Conservation (phyloP, 2,797 vertebrate species). For the Tragelaphus oryx region DNA sequence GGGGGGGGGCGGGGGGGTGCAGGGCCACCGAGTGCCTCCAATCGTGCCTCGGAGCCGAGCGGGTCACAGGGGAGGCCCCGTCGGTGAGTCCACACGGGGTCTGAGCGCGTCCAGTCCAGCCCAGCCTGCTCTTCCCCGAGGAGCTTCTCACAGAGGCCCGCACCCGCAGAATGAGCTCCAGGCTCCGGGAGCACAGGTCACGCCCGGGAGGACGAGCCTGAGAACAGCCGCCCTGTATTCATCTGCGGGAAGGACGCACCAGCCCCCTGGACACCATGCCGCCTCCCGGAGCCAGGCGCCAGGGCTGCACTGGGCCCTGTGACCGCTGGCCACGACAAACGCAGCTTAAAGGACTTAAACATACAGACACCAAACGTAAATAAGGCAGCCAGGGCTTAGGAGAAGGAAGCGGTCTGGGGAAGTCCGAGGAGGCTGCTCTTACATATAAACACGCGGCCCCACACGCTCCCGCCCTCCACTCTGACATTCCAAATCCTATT, state of each 20-base stretch:
- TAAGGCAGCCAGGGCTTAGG: slow-evolving; percentile 74
- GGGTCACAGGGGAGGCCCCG: slow-evolving; percentile 60
- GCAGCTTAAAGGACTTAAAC: slow-evolving; percentile 56
- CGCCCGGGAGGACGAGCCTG: neutral
- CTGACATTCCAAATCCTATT: slow-evolving; percentile 84
- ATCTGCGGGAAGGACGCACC: neutral
- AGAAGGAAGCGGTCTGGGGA: slow-evolving; percentile 78
- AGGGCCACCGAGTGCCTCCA: neutral
- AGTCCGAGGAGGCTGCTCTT: slow-evolving; percentile 72
- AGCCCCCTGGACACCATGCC: slow-evolving; percentile 5
- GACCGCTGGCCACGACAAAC: neutral
- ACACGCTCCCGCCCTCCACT: neutral
- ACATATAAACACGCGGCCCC: slow-evolving; percentile 41
- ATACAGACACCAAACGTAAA: slow-evolving; percentile 56
- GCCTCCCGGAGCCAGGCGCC: neutral
- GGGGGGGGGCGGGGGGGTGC: neutral
- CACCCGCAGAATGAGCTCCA: accelerated
- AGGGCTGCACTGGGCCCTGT: neutral
- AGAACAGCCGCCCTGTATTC: slow-evolving; percentile 22
- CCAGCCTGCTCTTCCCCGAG: neutral
- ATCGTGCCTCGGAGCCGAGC: neutral
- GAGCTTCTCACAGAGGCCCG: neutral
- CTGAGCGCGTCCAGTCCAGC: slow-evolving; percentile 45
- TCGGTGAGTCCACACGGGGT: slow-evolving; percentile 42
- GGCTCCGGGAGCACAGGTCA: neutral